phyloP scores from a whole-genome alignment of 2,797 vertebrate genomes.

The Amblyopsis hoosieri region DNA sequence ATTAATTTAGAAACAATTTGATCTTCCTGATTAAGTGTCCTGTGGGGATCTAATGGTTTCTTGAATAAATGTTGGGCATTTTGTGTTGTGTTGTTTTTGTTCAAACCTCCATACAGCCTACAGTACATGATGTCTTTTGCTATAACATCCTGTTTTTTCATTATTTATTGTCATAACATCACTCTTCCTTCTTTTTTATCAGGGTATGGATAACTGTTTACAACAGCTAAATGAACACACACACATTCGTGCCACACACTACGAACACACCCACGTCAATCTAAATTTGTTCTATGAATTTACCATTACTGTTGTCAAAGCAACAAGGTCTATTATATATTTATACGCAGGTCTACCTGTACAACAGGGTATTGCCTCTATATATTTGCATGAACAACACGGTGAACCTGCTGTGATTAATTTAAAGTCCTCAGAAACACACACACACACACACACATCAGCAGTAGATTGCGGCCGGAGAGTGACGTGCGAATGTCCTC shows the following conservation, averaged over 20 bases:
- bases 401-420: conserved; percentile 13
- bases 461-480: conserved; percentile 40
- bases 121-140: no score
- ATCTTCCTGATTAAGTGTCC: no score
- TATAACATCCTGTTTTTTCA: conserved; percentile 75
- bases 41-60: no score
- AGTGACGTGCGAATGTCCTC: conserved; percentile 60
- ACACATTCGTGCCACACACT: conserved; percentile 3
- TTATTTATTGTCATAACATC: conserved; percentile 66
- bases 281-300: not conserved
- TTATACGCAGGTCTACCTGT: no score
- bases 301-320: no score
- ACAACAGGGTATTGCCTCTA: no score
- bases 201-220: conserved; percentile 24
- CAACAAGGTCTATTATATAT: no score
- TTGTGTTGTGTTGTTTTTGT: no score
- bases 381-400: not conserved
- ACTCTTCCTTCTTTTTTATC: conserved; percentile 72
- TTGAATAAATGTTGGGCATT: no score
- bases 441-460: conserved; percentile 51
- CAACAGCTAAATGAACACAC: conserved; percentile 55
- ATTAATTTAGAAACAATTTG: no score
- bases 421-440: conserved; percentile 18
- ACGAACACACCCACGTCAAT: not conserved
- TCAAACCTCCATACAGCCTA: conserved; percentile 5